Evolutionary conservation across 2,113 vertebrate genomes (phyloP).

Genomic region (Struthio camelus): DNA sequence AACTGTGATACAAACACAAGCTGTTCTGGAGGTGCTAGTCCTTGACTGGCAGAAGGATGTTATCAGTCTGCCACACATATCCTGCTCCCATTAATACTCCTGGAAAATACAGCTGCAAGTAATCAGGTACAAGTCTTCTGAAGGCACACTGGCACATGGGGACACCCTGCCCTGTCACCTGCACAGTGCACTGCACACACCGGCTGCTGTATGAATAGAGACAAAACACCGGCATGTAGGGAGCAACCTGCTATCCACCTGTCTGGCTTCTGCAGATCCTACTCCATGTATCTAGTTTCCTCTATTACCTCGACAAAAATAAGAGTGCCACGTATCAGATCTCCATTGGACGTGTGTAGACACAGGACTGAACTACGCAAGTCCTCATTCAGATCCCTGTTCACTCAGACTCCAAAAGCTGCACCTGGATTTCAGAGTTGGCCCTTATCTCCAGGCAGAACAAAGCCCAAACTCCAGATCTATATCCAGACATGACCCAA

Average conservation of each 20-base stretch:
- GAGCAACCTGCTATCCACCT: background rate
- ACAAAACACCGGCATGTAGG: background rate
- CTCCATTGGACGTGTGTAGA: background rate
- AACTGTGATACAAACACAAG: constrained; percentile 33
- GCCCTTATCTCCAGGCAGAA: background rate
- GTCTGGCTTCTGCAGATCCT: background rate
- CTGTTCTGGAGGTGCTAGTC: constrained; percentile 27
- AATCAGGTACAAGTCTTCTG: background rate
- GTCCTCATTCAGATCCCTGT: background rate
- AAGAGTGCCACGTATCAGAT: background rate
- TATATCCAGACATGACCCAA: background rate
- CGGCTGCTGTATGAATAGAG: background rate
- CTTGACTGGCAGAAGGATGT: constrained; percentile 23
- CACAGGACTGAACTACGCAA: background rate
- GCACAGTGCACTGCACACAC: background rate
- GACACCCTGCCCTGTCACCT: background rate
- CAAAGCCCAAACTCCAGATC: background rate
- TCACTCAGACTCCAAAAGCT: background rate
- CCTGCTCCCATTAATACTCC: background rate
- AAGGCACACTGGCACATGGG: background rate
- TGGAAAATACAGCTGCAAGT: background rate
- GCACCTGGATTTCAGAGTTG: background rate
- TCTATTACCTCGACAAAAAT: background rate
- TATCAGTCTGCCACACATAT: constrained; percentile 33
- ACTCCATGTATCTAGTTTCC: background rate